Evolutionary conservation across 2,797 vertebrate species (phyloP).

Genomic region (Pangasius larnaudii): DNA sequence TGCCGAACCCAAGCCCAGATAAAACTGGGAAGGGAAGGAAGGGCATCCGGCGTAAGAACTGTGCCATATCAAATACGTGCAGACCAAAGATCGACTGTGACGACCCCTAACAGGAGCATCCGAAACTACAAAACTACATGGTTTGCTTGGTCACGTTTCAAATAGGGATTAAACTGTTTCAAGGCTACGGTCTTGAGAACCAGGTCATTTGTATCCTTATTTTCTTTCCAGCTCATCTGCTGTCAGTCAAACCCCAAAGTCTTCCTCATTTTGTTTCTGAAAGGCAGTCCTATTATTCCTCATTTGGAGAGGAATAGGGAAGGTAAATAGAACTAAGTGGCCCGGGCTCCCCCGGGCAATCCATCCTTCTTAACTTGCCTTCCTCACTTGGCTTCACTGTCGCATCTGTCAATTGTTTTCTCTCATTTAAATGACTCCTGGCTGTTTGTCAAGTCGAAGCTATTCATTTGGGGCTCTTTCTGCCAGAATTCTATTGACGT

Average conservation of each 20-base stretch:
- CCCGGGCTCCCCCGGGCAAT: not conserved
- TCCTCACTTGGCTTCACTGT: slow-evolving; percentile 10
- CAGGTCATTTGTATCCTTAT: not conserved
- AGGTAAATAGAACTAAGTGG: slow-evolving; percentile 24
- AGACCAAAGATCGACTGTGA: no score
- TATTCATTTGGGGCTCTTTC: slow-evolving; percentile 9
- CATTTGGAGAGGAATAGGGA: slow-evolving; percentile 21
- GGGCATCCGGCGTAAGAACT: no score
- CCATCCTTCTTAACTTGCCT: not conserved
- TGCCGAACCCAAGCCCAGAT: no score
- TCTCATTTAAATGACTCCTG: slow-evolving; percentile 11
- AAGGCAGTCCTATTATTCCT: slow-evolving; percentile 4
- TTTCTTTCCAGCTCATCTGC: slow-evolving; percentile 13
- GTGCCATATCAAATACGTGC: no score
- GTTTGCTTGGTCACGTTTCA: not conserved
- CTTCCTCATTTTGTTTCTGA: slow-evolving; percentile 5
- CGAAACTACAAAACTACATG: no score
- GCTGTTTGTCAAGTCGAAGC: slow-evolving; percentile 24
- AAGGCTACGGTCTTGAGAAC: not conserved
- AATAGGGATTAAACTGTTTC: not conserved
- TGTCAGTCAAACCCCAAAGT: slow-evolving; percentile 29
- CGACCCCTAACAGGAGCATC: no score
- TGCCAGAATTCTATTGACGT: not conserved
- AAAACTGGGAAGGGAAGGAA: no score
- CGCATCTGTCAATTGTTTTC: slow-evolving; percentile 28